Evolutionary conservation across 2,113 vertebrate genomes (phyloP), one percentile per base, ranked within the genome.

Genomic region (Python bivittatus): DNA sequence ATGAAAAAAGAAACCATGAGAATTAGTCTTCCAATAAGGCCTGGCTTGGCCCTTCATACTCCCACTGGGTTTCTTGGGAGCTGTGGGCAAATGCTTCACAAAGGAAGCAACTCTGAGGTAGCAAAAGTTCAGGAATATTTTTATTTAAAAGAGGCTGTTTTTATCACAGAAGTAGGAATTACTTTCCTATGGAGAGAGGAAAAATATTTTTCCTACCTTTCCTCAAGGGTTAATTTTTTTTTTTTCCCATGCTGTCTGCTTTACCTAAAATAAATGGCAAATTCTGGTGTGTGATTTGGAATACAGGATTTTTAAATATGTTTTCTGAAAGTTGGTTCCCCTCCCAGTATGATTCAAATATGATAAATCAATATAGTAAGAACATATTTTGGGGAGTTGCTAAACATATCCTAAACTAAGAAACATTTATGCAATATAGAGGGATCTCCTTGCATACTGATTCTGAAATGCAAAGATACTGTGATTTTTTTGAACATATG

Each of bases 21-120:
- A 94, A 90, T 7, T 9, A 54, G 15, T 54, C 58, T 86, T n/a
- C 56, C n/a, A 52, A 87, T 72, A 10, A 6, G 42, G 6, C 86
- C 13, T 0, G 54, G 11, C n/a, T 79, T 57, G 9, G 0, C 44
- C 7, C 0, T 48, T 48, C 11, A 25, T 20, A n/a, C 5, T 90
- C 29, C 61, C 68, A 42, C 56, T 54, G 13, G 23, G 27, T 29
- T 83, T 38, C 42, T 83, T 54, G 13, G 56, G n/a, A 44, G 29
- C 0, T 68, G n/a, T 42, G 33, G 23, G 12, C 29, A 86, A 84
- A 56, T 33, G 33, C 27, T 10, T 64, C 57, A 88, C 44, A 29
- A 42, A n/a, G 33, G 33, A 33, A 57, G 27, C 22, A n/a, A 22
- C 8, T 86, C n/a, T 6, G 20, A 38, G 17, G 7, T n/a, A 22